Conservation (phyloP, 1,140 invertebrate genomes). For the Riptortus pedestris region DNA sequence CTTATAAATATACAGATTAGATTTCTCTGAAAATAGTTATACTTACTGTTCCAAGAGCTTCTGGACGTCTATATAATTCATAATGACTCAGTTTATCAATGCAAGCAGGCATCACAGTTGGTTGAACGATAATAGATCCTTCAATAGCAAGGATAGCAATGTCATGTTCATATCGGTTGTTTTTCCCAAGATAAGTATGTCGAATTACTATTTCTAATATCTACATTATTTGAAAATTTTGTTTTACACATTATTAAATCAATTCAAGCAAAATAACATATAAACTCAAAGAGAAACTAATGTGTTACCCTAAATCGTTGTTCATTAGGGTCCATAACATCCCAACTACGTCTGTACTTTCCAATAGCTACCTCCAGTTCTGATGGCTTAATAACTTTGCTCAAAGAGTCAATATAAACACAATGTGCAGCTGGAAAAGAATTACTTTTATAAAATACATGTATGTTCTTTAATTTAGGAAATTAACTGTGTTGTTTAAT, state of each 20-base stretch:
- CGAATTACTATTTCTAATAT: conserved; percentile 16
- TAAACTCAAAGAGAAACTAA: background rate
- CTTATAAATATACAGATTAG: too few relatives aligned
- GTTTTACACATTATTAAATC: background rate
- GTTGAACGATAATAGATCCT: conserved; percentile 3
- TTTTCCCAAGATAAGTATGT: conserved; percentile 6
- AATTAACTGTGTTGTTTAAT: too few relatives aligned
- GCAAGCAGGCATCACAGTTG: conserved; percentile 17
- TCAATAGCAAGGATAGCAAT: conserved; percentile 17
- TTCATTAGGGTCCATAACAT: conserved; percentile 1
- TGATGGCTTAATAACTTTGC: background rate
- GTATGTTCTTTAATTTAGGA: too few relatives aligned
- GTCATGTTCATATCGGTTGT: conserved; percentile 21
- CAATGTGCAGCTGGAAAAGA: conserved; percentile 23
- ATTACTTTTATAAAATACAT: background rate
- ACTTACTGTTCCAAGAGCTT: conserved; percentile 19
- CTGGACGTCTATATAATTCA: background rate
- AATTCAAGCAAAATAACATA: background rate
- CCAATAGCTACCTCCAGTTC: conserved; percentile 15
- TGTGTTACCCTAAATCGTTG: conserved; percentile 19
- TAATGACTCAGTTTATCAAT: conserved; percentile 4
- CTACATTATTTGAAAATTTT: conserved; percentile 17
- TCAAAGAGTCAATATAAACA: background rate
- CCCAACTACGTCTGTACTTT: conserved; percentile 22
- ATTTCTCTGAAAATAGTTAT: too few relatives aligned